Evolutionary conservation across 2,113 vertebrate species (phyloP), one percentile per base, ranked within the genome.

Genomic region (Panurus biarmicus): DNA sequence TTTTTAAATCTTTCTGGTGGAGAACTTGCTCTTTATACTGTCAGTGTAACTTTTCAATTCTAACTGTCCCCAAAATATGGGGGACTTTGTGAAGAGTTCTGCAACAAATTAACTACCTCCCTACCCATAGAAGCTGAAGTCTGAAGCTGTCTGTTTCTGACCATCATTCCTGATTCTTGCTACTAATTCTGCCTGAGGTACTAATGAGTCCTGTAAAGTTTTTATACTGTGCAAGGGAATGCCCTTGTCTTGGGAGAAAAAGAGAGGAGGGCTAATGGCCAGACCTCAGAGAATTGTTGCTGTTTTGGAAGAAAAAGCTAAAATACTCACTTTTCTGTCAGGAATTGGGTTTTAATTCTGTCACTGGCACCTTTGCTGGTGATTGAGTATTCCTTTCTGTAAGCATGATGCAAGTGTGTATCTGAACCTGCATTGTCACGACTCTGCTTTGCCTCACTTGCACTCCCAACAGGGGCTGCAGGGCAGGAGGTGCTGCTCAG

Each of bases 341-440:
- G 54, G 44, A 64, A n/a, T 2, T 1, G 4, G 25, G 36, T 29
- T 84, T 80, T 74, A 56, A 48, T 44, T 58, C 66, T 74, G 29
- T 25, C 7, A 2, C n/a, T 73, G 0, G 1, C 24, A 26, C 31
- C 35, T 73, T 69, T 73, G 61, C 36, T 66, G 44, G 38, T 31
- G 35, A 6, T 17, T 73, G 25, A 48, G 8, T 31, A 54, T 80
- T 66, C 14, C 12, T 76, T 29, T 47, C 61, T 19, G 31, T 38
- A 35, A 44, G 10, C 2, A 11, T n/a, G 33, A 6, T 6, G 31
- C 14, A 28, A 31, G 12, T 50, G 58, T 65, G 9, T 33, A 20
- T 8, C 47, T 0, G 40, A 42, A 71, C 13, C 42, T 16, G 33
- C 31, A 2, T 2, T 61, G n/a, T 28, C 73, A 25, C 0, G 0